Conservation (phyloP, 2,113 vertebrate species). For the Odontophorus gujanensis region DNA sequence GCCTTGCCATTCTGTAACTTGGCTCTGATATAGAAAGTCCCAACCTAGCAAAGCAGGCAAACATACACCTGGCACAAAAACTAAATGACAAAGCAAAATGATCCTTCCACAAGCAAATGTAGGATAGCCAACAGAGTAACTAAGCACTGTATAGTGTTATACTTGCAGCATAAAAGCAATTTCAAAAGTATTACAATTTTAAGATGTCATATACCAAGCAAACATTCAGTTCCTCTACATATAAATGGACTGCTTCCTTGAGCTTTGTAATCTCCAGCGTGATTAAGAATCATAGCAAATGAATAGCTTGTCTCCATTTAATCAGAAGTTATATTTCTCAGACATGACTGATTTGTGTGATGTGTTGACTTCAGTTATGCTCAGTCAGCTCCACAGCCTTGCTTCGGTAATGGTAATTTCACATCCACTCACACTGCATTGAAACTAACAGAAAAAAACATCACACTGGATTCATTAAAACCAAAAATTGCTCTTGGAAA, state of each 20-base stretch:
- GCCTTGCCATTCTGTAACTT: neutral
- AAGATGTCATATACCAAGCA: neutral
- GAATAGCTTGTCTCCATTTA: neutral
- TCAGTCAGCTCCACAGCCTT: neutral
- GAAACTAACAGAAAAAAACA: neutral
- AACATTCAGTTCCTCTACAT: neutral
- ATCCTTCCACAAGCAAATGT: neutral
- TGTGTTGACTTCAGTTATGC: constrained; percentile 1
- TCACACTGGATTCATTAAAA: neutral
- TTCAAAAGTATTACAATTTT: neutral
- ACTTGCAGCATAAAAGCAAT: neutral
- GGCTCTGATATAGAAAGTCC: neutral
- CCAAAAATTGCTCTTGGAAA: neutral
- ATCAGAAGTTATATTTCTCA: constrained; percentile 13
- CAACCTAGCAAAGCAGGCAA: neutral
- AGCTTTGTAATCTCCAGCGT: neutral
- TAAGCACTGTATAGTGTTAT: neutral
- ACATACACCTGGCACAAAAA: fast-evolving
- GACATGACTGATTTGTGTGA: neutral
- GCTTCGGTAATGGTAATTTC: neutral
- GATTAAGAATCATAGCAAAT: constrained; percentile 34
- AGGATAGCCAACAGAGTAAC: neutral
- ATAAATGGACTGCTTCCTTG: neutral
- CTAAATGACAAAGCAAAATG: neutral
- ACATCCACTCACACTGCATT: neutral